Evolutionary conservation across 2,113 vertebrate genomes (phyloP).

Genomic region (Peromyscus californicus): DNA sequence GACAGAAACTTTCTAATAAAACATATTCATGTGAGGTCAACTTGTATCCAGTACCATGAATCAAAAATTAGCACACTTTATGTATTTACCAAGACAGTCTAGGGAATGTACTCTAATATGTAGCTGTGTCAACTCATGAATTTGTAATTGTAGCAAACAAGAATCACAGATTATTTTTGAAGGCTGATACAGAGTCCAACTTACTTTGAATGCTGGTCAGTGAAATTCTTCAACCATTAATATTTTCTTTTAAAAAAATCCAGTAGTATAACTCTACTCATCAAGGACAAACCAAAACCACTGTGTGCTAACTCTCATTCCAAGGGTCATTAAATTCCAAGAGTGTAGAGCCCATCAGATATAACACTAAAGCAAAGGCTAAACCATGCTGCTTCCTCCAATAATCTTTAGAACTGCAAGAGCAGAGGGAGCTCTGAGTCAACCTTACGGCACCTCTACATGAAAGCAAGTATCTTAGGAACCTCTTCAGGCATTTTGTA

Average conservation of each 20-base stretch:
- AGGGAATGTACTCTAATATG: background rate
- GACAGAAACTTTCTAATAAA: background rate
- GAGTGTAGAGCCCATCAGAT: background rate
- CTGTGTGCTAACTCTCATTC: background rate
- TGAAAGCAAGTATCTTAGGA: background rate
- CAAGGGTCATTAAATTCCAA: background rate
- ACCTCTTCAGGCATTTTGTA: background rate
- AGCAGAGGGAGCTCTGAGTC: background rate
- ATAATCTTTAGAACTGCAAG: background rate
- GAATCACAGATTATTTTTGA: background rate
- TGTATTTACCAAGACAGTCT: background rate
- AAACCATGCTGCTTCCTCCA: background rate
- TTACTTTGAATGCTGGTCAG: background rate
- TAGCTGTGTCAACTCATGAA: background rate
- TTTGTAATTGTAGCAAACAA: slow-evolving; percentile 26
- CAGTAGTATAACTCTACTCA: background rate
- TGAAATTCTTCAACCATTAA: background rate
- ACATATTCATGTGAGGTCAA: background rate
- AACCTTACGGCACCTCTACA: background rate
- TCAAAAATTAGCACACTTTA: background rate
- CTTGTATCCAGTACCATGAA: background rate
- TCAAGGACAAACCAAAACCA: background rate
- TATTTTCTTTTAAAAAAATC: background rate
- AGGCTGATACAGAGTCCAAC: background rate
- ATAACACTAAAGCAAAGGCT: background rate